A percentile compares a stretch with the other conserved stretches of the same genome.
phyloP scores from a whole-genome alignment of 2,113 vertebrate genomes.

The Oncorhynchus keta region DNA sequence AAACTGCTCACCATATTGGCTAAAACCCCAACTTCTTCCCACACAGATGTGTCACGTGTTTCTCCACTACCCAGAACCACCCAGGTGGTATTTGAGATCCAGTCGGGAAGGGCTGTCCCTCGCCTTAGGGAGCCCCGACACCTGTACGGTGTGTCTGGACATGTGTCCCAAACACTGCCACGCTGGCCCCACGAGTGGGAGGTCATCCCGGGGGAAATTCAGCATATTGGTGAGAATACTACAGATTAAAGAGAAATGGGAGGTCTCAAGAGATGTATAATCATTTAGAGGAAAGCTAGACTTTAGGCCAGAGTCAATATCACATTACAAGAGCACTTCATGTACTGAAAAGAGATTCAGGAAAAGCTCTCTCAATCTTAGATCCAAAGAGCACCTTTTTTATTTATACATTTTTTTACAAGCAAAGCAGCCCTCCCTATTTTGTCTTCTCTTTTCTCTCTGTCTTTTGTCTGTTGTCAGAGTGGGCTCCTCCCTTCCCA shows the following conservation, averaged over 20 bases:
- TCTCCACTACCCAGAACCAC: constrained; percentile 55
- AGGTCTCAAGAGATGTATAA: background rate
- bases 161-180: constrained; percentile 54
- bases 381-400: too few relatives aligned
- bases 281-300: background rate
- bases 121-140: constrained; percentile 61
- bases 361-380: too few relatives aligned
- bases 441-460: background rate
- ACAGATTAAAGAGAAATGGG: too few relatives aligned
- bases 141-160: constrained; percentile 57
- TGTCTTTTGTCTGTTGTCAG: constrained; percentile 39
- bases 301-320: background rate
- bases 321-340: background rate
- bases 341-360: background rate
- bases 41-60: constrained; percentile 6
- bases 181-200: constrained; percentile 75
- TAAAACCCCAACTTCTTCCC: background rate
- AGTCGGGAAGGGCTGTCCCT: constrained; percentile 58
- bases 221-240: constrained; percentile 70
- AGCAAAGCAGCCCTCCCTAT: too few relatives aligned
- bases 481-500: constrained; percentile 57
- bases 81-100: constrained; percentile 67
- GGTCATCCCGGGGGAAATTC: constrained; percentile 70
- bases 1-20: too few relatives aligned
- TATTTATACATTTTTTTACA: background rate